Evolutionary conservation across 23 tunicate species (phyloP), one percentile per base, ranked within the genome.

Genomic region (Phallusia fumigata): DNA sequence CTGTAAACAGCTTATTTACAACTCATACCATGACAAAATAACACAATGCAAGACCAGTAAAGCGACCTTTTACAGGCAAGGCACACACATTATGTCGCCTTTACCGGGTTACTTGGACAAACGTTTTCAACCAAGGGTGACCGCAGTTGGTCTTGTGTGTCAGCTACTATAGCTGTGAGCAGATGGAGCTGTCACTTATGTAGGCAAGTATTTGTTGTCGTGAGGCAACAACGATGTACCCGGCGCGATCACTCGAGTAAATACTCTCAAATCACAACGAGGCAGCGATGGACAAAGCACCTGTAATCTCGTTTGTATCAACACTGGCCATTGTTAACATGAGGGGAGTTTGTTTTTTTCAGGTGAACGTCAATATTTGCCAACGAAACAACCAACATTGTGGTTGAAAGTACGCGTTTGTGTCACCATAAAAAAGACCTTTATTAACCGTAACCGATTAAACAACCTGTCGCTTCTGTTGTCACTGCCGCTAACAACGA

Each of bases 11-110:
- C 69, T 58, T 58, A 58, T 58, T 58, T 58, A 58, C 69, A 58
- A 58, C 69, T 58, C 69, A 58, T 58, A 58, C 69, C 69, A 24
- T 58, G 28, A 58, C 69, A 58, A 58, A 58, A 58, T 58, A 58
- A 58, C 69, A 58, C 69, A 58, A 21, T 21, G 28, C 28, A 24
- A 58, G 28, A 3, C 15, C 15, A 3, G 28, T 5, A 24, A 58
- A 24, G 69, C 28, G 69, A 58, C 28, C 69, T 58, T 22, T 22
- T 24, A 22, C 69, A 58, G 26, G 28, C 26, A 22, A 58, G 13
- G 28, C 26, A 24, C 28, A 24, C 69, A 24, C 69, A 58, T 58
- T 58, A 6, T 58, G 69, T 58, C 69, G 69, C 69, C 69, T 58
- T 58, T 24, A 24, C 28, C 69, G 16, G 3, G 69, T 58, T 22